Evolutionary conservation across 2,113 vertebrate species (phyloP), one percentile per base, ranked within the genome.

Genomic region (Psophia crepitans): DNA sequence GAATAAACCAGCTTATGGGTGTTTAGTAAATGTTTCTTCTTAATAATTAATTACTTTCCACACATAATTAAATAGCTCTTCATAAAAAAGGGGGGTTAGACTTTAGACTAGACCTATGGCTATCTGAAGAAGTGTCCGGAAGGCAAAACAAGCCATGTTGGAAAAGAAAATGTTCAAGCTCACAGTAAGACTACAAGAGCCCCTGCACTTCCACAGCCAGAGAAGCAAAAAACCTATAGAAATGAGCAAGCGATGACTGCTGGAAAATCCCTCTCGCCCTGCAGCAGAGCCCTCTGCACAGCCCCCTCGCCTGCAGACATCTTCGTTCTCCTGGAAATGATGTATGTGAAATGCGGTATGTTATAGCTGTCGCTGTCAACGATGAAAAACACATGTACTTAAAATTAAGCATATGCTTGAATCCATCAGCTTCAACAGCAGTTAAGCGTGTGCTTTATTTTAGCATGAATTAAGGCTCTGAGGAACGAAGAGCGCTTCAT

Each of bases 21-120:
- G 97, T 98, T 98, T 97, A 99, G 97, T 80, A 91, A 96, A 95
- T 87, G 97, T 91, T 97, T 93, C 97, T 92, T 95, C 96, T 97
- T 98, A 98, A 98, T 98, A 98, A 96, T 98, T 98, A 94, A 98
- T 96, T 97, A 78, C 93, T 97, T 98, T 98, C 97, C 97, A 94
- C 82, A 46, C 87, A 94, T 95, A 98, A 99, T 98, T 98, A 97
- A 99, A 98, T 93, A 96, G 95, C 80, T 97, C 69, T 97, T 97
- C 95, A 97, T 64, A 65, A 48, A 70, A 66, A 56, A 28, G 51
- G 51, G 14, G 26, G 65, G 53, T 33, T 63, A 92, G 83, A 51
- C 64, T 81, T 74, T 35, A 35, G 71, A 61, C 80, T 14, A 84
- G 65, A 65, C 71, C 63, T n/a, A 4, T 12, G 39, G 77, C 66